These are phyloP conservation scores for Schizotus pectinicornis DNA, from an alignment of 2,888 invertebrate genomes.

Conservation along the genomic window DNA sequence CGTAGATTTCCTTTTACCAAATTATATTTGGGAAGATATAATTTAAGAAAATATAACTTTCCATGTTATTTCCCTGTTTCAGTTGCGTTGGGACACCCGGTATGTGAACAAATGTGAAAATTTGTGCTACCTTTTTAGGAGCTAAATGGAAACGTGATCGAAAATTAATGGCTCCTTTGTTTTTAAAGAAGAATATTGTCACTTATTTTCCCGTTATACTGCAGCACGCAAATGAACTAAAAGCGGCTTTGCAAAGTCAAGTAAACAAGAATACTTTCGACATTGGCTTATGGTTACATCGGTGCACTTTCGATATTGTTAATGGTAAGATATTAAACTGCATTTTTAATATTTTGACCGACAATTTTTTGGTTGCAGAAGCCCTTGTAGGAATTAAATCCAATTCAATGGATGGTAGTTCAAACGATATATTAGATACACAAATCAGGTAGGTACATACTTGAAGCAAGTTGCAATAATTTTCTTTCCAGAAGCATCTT, in stretches of 20 bases:
- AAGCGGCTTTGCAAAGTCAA: constrained; percentile 26
- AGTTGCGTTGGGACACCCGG: too few relatives aligned
- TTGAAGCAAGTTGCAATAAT: too few relatives aligned
- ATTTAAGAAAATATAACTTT: too few relatives aligned
- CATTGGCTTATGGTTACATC: constrained; percentile 31
- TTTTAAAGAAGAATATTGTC: constrained; percentile 33
- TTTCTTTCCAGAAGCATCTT: too few relatives aligned
- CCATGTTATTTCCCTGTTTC: too few relatives aligned
- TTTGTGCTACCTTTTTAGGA: constrained; percentile 25
- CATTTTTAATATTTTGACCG: neutral
- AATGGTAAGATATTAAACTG: constrained; percentile 28
- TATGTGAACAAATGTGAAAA: too few relatives aligned
- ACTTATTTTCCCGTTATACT: constrained; percentile 33
- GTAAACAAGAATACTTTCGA: constrained; percentile 32
- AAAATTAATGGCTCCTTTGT: constrained; percentile 38
- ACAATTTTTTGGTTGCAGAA: constrained; percentile 29
- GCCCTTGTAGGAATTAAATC: constrained; percentile 34
- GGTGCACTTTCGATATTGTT: constrained; percentile 36
- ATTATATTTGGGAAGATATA: too few relatives aligned
- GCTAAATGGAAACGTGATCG: constrained; percentile 40
- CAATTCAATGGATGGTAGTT: constrained; percentile 1
- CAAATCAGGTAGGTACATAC: too few relatives aligned
- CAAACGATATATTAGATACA: too few relatives aligned
- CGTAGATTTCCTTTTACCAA: too few relatives aligned
- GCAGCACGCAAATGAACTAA: constrained; percentile 31